Evolutionary conservation across 1,140 invertebrate genomes (phyloP), one percentile per base, ranked within the genome.

Genomic region (Dendroctonus valens): DNA sequence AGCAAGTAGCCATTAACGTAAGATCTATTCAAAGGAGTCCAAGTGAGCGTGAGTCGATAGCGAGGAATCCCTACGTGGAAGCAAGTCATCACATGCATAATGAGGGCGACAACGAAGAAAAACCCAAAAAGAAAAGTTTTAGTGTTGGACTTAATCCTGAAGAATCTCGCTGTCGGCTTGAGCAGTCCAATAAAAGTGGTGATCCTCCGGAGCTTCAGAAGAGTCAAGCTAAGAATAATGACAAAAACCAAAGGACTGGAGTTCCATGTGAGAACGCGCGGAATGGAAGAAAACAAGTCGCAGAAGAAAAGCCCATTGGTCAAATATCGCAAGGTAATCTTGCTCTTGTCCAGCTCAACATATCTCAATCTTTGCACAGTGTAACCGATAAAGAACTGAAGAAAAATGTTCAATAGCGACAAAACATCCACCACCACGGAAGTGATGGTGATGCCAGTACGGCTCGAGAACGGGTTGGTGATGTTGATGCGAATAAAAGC

Each of bases 311-410:
- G 42, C 5, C 62, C 58, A 39, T 40, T 62, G 6, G 11, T 55
- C 11, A 69, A 41, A 46, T 61, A 65, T 12, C 14, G 41, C 42
- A 44, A 46, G 39, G 55, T 50, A 38, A 65, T 57, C 61, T 64
- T 59, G 7, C 9, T 54, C n/a, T 39, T 39, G 8, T 49, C 65
- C 15, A 60, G 37, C 44, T 65, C 53, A 39, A 68, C 11, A 9
- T 26, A 15, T 62, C 55, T 49, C 6, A 39, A 11, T 11, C 41
- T 6, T 12, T 50, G 37, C n/a, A 26, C 51, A 54, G 26, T 7
- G 50, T 58, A 70, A 11, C 69, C 69, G 42, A 64, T 68, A 39
- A 60, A 61, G 46, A 68, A 70, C 12, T 65, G 55, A 5, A 68
- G 52, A 9, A 60, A 5, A 12, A 70, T 38, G 39, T 68, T 64